A percentile compares a stretch with the other conserved stretches of the same genome.
Conservation (phyloP, 2,888 invertebrate species). For the Tachina lurida region DNA sequence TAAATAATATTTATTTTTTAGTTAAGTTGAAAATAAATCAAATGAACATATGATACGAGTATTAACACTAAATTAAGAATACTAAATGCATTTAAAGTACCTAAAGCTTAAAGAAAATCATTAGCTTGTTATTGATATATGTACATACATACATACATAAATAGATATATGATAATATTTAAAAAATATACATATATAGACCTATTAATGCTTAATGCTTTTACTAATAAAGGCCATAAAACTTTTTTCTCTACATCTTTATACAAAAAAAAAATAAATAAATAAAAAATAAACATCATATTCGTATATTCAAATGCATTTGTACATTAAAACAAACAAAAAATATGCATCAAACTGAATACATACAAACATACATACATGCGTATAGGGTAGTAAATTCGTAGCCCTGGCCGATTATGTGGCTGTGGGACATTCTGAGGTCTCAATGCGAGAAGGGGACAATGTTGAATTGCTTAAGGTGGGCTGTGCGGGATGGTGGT, state of each 20-base stretch:
- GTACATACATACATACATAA: constrained; percentile 10
- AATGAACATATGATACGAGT: constrained; percentile 8
- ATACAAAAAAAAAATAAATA: not conserved
- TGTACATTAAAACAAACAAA: constrained; percentile 28
- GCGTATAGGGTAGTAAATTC: constrained; percentile 89
- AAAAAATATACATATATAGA: not conserved
- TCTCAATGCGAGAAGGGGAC: constrained; percentile 95
- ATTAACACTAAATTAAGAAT: constrained; percentile 7
- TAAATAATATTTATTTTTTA: constrained; percentile 9
- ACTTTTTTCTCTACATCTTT: constrained; percentile 34
- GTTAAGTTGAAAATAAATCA: constrained; percentile 14
- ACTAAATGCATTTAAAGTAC: constrained; percentile 17
- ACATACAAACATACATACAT: not conserved
- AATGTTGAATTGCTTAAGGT: constrained; percentile 94
- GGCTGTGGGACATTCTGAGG: constrained; percentile 94
- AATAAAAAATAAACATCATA: constrained; percentile 2
- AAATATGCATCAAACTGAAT: constrained; percentile 9
- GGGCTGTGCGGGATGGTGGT: constrained; percentile 98
- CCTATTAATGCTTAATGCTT: constrained; percentile 52
- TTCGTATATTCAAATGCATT: not conserved
- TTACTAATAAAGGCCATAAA: constrained; percentile 52
- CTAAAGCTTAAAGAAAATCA: constrained; percentile 25
- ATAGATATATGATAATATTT: not conserved
- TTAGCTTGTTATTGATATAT: constrained; percentile 57
- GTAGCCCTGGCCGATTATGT: constrained; percentile 96